Evolutionary conservation across 1,140 invertebrate species (phyloP), one percentile per base, ranked within the genome.

Genomic region (Mercenaria mercenaria): DNA sequence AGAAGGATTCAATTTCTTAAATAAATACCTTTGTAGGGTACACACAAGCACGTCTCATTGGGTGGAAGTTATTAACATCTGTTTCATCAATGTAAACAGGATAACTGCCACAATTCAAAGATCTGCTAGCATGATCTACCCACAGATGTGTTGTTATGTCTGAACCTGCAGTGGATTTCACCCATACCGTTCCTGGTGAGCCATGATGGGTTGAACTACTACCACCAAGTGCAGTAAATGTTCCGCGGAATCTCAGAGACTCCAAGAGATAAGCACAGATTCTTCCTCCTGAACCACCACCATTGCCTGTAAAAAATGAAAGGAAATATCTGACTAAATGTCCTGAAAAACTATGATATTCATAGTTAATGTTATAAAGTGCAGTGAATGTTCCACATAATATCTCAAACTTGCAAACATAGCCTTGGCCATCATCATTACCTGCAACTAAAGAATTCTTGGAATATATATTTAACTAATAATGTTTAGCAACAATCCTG

Each of bases 231-330:
- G 93, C 89, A n/a, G 67, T 84, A 0, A 94, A n/a, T 8, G 26
- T 77, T 50, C 93, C 93, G 13, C 88, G 80, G 88, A 92, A 94
- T n/a, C 72, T 64, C 50, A 89, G 76, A 18, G 85, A 32, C 34
- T 94, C 93, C 13, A 32, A 37, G 20, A 94, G 86, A 74, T 91
- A 80, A 26, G 94, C 69, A 43, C 91, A 74, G 18, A 94, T 91
- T 67, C 91, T 69, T 0, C 94, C 94, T 20, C 94, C 94, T 64
- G 91, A 91, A 34, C 94, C 94, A 41, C 88, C 93, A 61, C 94
- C 94, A 89, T 91, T 92, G 18, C 79, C 94, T 94, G 52, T n/a
- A 86, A 87, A 69, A 67, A 67, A 34, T 26, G 39, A n/a, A 39
- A 43, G 13, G 13, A 43, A 11, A 26, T 43, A 15, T 76, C 32